Conservation (phyloP, 2,797 vertebrate species). For the Artibeus jamaicensis region DNA sequence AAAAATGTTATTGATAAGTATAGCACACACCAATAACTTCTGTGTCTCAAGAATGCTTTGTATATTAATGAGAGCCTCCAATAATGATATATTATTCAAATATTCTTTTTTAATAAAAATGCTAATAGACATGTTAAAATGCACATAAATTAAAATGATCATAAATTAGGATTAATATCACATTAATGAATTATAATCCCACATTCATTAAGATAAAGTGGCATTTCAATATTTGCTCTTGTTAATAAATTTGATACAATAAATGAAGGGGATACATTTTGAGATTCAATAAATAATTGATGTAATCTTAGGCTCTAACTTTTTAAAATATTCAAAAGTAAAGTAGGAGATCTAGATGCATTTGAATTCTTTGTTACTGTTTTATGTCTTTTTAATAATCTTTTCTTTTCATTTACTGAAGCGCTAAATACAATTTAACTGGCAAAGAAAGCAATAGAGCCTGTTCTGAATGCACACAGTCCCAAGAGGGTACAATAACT, state of each 20-base stretch:
- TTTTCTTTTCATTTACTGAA: conserved; percentile 68
- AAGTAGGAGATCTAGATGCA: conserved; percentile 36
- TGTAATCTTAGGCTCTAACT: conserved; percentile 62
- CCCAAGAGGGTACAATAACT: background rate
- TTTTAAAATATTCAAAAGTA: conserved; percentile 50
- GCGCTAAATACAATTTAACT: conserved; percentile 25
- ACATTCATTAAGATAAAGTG: conserved; percentile 73
- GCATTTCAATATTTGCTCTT: conserved; percentile 73
- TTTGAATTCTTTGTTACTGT: conserved; percentile 34
- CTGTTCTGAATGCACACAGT: conserved; percentile 18
- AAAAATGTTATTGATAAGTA: background rate
- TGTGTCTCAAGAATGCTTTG: conserved; percentile 11
- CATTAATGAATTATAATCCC: conserved; percentile 72
- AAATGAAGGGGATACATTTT: conserved; percentile 41
- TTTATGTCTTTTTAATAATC: conserved; percentile 61
- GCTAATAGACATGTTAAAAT: conserved; percentile 69
- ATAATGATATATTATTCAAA: conserved; percentile 64
- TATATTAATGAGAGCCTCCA: conserved; percentile 23
- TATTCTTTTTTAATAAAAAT: conserved; percentile 62
- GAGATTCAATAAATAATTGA: conserved; percentile 69
- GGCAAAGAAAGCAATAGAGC: background rate
- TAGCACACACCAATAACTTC: background rate
- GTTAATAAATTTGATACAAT: conserved; percentile 61
- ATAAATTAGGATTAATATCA: conserved; percentile 71
- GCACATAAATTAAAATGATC: conserved; percentile 68